Base-by-base conservation (phyloP, 2,888 invertebrate genomes). In the Orthonychiurus folsomi region DNA sequence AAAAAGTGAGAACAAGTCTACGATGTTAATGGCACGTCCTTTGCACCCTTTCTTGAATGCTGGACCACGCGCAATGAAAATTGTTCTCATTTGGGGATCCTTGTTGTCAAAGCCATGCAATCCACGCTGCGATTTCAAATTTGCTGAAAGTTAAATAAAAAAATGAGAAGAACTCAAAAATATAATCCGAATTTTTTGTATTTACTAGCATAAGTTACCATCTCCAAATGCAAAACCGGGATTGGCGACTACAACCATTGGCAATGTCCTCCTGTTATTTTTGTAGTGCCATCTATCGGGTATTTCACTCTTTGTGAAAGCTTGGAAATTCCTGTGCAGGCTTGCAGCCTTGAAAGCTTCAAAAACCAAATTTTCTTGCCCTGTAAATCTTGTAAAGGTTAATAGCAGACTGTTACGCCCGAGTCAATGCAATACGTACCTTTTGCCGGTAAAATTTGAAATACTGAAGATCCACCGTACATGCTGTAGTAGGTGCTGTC, bases 21-120 rank as follows among this genome's bases (percentile, higher is more conserved):
- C 80, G 56, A 80, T 83, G 61, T 81, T 76, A 66, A 87, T 84
- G 0, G 85, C 82, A 2, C 79, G n/a, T 12, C 52, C 52, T 24
- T 57, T n/a, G 18, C 23, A 47, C 12, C 67, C 66, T 27, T 56
- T 74, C 69, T 80, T 80, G 69, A 87, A 83, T 66, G 78, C 79
- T 1, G 87, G 87, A 2, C 87, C 87, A 66, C 80, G 78, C 0
- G 85, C 86, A 74, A 87, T 81, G 74, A 88, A 87, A 72, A 85
- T 82, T 2, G 86, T 83, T 70, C 81, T 82, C 87, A 88, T 87
- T 60, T 78, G 77, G 50, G 73, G 66, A 1, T 79, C 76, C 56
- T 75, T 77, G 73, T 85, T 84, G 73, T 85, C 83, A 73, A 85
- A 87, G 1, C 87, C 87, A 73, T 86, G 86, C 23, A 81, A 75